Percentiles rank a stretch among this genome's conserved stretches.
These are phyloP conservation scores for Enteromius mattozi DNA, from an alignment of 2,797 vertebrate species.

Conservation along the genomic window DNA sequence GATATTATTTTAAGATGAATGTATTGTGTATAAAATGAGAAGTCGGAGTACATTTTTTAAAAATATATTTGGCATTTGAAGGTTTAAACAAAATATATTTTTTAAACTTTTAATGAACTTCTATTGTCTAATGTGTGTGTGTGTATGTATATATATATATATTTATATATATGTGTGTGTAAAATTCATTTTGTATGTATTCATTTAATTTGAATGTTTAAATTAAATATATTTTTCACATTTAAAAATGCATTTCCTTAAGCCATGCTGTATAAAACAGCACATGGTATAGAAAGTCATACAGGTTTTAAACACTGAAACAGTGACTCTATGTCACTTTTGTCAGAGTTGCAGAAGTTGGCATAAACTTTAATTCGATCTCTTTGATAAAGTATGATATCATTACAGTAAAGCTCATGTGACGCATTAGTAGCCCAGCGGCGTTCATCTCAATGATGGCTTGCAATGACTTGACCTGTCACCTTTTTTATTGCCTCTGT, in stretches of 20 bases:
- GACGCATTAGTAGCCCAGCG: constrained; percentile 10
- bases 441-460: constrained; percentile 27
- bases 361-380: not conserved
- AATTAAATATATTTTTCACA: not conserved
- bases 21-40: too few species aligned
- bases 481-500: constrained; percentile 36
- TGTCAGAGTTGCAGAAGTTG: not conserved
- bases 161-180: too few species aligned
- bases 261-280: not conserved
- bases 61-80: too few species aligned
- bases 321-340: not conserved
- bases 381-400: constrained; percentile 5
- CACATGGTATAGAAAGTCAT: not conserved
- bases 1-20: too few species aligned
- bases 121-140: too few species aligned
- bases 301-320: not conserved
- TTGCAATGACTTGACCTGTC: constrained; percentile 39
- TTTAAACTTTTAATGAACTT: too few species aligned
- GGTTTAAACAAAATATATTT: too few species aligned
- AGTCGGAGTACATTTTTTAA: too few species aligned
- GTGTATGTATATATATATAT: too few species aligned
- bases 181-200: not conserved
- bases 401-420: constrained; percentile 19
- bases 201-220: not conserved
- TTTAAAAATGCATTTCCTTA: not conserved